These are phyloP conservation scores for human (Homo sapiens) DNA, from an alignment of 2,113 vertebrate species.

Conservation along the genomic window GRCh38 chr13:48741501-48742000, in stretches of 20 bases:
- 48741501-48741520: not conserved
- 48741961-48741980: not conserved
- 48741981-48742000: not conserved
- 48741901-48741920: not conserved
- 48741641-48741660: not conserved
- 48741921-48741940: conserved; percentile 1
- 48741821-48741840: not conserved
- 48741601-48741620: not conserved
- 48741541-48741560: no score
- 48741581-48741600: not conserved
- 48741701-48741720: not conserved
- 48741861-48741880: not conserved
- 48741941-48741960: not conserved
- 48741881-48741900: not conserved
- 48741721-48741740: not conserved
- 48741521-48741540: not conserved
- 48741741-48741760: not conserved
- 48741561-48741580: not conserved
- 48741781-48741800: not conserved
- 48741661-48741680: not conserved
- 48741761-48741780: not conserved
- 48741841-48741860: not conserved
- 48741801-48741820: not conserved
- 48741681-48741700: not conserved
- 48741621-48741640: not conserved